A percentile compares a stretch with the other conserved stretches of the same genome.
Conservation (phyloP, 2,888 invertebrate species). For the Minunthozetes semirufus region DNA sequence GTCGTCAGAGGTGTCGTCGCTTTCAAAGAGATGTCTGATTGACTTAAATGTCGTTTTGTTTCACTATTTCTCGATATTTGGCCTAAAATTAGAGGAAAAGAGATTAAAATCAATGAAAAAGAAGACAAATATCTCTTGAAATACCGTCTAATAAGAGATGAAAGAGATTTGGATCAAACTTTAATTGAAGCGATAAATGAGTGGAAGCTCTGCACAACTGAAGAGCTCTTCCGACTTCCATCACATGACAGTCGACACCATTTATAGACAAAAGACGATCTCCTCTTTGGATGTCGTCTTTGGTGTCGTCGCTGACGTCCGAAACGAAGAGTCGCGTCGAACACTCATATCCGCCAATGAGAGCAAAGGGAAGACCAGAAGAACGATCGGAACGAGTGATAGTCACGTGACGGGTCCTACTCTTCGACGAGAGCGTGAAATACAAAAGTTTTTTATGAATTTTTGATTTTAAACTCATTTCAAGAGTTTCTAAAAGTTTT, state of each 20-base stretch:
- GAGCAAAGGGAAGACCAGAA: constrained; percentile 81
- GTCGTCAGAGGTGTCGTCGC: neutral
- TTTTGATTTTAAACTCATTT: constrained; percentile 45
- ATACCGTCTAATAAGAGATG: constrained; percentile 32
- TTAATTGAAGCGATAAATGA: constrained; percentile 90
- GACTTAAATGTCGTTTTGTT: neutral
- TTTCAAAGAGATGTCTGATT: neutral
- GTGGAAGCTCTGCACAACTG: constrained; percentile 89
- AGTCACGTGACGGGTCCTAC: constrained; percentile 81
- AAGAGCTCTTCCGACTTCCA: constrained; percentile 80
- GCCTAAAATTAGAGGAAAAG: neutral
- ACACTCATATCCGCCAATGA: constrained; percentile 85
- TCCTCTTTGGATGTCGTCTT: constrained; percentile 18
- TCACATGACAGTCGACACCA: constrained; percentile 90
- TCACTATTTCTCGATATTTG: constrained; percentile 9
- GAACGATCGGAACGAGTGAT: constrained; percentile 85
- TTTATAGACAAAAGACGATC: constrained; percentile 83
- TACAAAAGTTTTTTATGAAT: constrained; percentile 69
- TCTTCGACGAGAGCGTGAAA: constrained; percentile 95
- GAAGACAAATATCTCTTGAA: neutral
- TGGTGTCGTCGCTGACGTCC: constrained; percentile 9
- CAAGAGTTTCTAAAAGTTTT: constrained; percentile 25
- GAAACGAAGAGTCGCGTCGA: constrained; percentile 35
- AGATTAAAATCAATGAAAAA: neutral
- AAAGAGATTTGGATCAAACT: constrained; percentile 62